These are phyloP conservation scores for Stegana nigrithorax DNA, from an alignment of 2,888 invertebrate species.

Conservation along the genomic window DNA sequence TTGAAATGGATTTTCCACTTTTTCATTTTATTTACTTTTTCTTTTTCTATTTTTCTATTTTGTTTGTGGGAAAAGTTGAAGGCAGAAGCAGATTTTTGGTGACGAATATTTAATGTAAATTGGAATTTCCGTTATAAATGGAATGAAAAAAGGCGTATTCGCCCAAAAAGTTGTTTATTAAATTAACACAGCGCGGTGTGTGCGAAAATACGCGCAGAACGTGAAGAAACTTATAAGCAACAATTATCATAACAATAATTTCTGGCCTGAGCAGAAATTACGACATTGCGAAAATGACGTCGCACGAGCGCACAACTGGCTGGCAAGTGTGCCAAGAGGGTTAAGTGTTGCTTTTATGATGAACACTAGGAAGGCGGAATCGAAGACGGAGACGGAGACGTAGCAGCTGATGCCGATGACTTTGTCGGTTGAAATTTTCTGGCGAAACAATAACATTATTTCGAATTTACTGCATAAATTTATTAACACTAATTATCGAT, in stretches of 20 bases:
- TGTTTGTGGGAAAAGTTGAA: not conserved
- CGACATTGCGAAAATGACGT: slow-evolving; percentile 20
- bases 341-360: not conserved
- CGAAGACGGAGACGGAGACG: not conserved
- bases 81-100: not conserved
- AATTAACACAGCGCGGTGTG: slow-evolving; percentile 45
- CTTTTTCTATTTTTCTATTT: too few species aligned
- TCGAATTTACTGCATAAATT: slow-evolving; percentile 61
- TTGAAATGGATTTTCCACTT: slow-evolving; percentile 15
- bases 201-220: not conserved
- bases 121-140: slow-evolving; percentile 51
- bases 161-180: slow-evolving; percentile 49
- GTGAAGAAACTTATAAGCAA: slow-evolving; percentile 1
- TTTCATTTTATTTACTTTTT: too few species aligned
- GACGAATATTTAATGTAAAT: slow-evolving; percentile 9
- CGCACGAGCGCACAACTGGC: slow-evolving; percentile 16
- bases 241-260: slow-evolving; percentile 59
- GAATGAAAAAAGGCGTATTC: slow-evolving; percentile 35
- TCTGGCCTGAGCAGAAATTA: slow-evolving; percentile 42
- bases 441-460: slow-evolving; percentile 61
- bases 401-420: slow-evolving; percentile 23
- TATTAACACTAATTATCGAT: slow-evolving; percentile 53
- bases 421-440: too few species aligned
- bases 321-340: not conserved
- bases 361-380: too few species aligned